Base-by-base conservation (phyloP, 2,888 invertebrate species). In the Melanotus villosus region DNA sequence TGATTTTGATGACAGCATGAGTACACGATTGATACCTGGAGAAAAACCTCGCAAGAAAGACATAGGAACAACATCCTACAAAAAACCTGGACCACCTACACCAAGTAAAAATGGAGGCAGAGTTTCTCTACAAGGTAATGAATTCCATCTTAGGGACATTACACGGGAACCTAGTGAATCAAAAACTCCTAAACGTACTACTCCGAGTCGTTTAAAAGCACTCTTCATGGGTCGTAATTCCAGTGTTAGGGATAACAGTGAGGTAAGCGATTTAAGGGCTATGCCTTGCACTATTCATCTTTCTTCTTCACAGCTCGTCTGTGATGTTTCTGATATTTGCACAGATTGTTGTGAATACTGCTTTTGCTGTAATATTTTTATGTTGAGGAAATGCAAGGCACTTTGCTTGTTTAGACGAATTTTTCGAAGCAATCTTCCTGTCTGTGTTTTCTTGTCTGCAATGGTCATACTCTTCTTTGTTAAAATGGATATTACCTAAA, bases 81-180 rank as follows among this genome's bases (percentile, higher is more conserved):
- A 93, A 86, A 91, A 90, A 79, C 95, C 95, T 0, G 95, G 95
- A 0, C 95, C 94, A 47, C 95, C 95, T 19, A 95, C 95, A 0
- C 95, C 95, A 0, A 93, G 93, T 84, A 95, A 94, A 85, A 91
- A 93, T 81, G 93, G 93, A 9, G 85, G 84, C 1, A 87, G 93
- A 71, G 84, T 90, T 6, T 94, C 94, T 0, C 88, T 91, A 50
- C 91, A 91, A 82, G 82, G 83, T 1, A 84, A 89, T 83, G 89
- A 90, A 68, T 86, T 88, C 0, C 88, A 88, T 73, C 82, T 88
- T 0, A 85, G 88, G 21, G 88, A 88, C 72, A 87, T 89, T 0
- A 81, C 91, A 26, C 87, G 87, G 67, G 91, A 91, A 70, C 85
- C 66, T 26, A 78, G 79, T 82, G 65, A 87, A 85, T 73, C 68